Evolutionary conservation across 2,113 vertebrate species (phyloP), one percentile per base, ranked within the genome.

Genomic region (Hyaena hyaena): DNA sequence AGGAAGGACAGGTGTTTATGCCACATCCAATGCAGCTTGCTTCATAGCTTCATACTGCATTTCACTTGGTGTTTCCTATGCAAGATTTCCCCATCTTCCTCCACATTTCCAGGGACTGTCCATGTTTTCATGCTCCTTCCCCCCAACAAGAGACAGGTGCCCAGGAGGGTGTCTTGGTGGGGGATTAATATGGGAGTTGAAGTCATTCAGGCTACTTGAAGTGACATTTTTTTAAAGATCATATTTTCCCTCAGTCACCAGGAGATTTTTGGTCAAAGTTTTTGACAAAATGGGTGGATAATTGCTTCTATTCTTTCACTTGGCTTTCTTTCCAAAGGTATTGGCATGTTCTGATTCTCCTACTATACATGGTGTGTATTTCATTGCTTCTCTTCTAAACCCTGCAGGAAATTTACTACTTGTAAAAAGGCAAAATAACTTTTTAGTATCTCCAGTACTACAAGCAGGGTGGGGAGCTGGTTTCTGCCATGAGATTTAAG

Each of bases 301-400:
- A 97, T 84, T 95, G 65, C 80, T 63, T 93, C 88, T 69, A 96
- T 97, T 87, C 96, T 95, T 97, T 97, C 50, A 10, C 61, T 96
- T 45, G 17, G 73, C 66, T 96, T 91, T 95, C 66, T 96, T 91
- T 95, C 45, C 14, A 10, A 95, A 94, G 50, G 68, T 53, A 88
- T 12, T 24, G 19, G 82, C 23, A 2, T 79, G 50, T 87, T 90
- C 63, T 80, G 91, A 50, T 86, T 79, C 43, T 93, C 63, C 68
- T 93, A 14, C 19, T 63, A 50, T 79, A 26, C 55, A 39, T 65
- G 31, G 14, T 69, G 81, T 50, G 24, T 83, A 87, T 66, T 89
- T 95, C 65, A 35, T 73, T 92, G 45, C 68, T 96, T 94, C 77
- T 95, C 28, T 98, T 73, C 12, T 77, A 92, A 94, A 87, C 84